Base-by-base conservation (phyloP, 2,113 vertebrate species). In the Scartelaos histophorus region DNA sequence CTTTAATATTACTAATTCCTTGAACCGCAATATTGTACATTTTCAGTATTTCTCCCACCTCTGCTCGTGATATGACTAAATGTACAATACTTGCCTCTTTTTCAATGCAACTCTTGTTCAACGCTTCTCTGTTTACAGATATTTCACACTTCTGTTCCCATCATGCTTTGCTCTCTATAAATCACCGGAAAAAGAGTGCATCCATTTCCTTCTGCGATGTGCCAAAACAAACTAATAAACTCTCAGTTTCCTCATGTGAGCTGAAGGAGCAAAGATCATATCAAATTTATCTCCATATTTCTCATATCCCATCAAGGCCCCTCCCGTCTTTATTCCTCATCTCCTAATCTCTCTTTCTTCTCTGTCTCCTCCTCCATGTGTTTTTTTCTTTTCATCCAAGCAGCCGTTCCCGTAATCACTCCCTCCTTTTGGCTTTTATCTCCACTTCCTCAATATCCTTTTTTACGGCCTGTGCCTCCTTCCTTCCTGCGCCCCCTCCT, bases 391-490 rank as follows among this genome's bases (percentile, higher is more conserved):
- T 89, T 87, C 80, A 82, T 85, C 83, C 85, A 69, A 34, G 22
- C 85, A 80, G 76, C 71, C 51, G 70, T 88, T 88, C 88, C 84
- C 71, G 77, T 88, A 87, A 89, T 89, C 83, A 74, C 85, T 82
- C 84, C 82, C 85, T 83, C 88, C 85, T 81, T 88, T 86, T 80
- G 75, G 79, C 87, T 91, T 89, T 89, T 89, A 89, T 91, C 88
- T 86, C 75, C 85, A 90, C 87, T 92, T 92, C 90, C 89, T 92
- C 89, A 90, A 90, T 90, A 87, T 90, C 90, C 87, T 90, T 85
- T 43, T 90, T 92, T 87, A 89, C 81, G 82, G 88, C 83, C 88
- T 81, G 73, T 70, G 78, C 84, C 88, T 87, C 88, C 84, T 88
- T 86, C 88, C 84, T 86, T 76, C 85, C 81, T 71, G 4, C 0